A percentile compares a stretch with the other conserved stretches of the same genome.
Evolutionary conservation across 64 coral and sea anemone genomes (phyloP).

Genomic region (Montipora efflorescens): DNA sequence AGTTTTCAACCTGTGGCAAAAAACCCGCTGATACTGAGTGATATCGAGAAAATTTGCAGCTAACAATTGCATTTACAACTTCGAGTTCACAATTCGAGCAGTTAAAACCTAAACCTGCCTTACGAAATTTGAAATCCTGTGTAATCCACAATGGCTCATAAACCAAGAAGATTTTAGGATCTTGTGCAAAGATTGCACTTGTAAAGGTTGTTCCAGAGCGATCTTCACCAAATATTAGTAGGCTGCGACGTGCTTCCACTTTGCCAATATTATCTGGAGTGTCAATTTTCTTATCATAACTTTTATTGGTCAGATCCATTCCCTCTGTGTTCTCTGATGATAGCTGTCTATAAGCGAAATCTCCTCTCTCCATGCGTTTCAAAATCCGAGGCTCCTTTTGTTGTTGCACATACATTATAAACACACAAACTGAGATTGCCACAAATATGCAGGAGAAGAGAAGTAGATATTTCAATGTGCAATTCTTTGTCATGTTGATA

Average conservation of each 20-base stretch:
- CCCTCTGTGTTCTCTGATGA: background rate
- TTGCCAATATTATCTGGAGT: background rate
- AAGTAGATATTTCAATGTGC: background rate
- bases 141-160: conserved; percentile 72
- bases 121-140: background rate
- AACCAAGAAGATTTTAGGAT: conserved; percentile 58
- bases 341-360: too few relatives aligned
- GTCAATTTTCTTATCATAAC: background rate
- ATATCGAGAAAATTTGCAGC: conserved; percentile 46
- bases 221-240: conserved; percentile 63
- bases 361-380: too few relatives aligned
- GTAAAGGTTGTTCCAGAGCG: conserved; percentile 65
- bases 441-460: background rate
- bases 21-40: background rate
- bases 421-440: background rate
- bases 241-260: background rate
- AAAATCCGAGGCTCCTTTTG: background rate
- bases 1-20: background rate
- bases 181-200: conserved; percentile 56
- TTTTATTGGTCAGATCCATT: background rate
- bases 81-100: conserved; percentile 6
- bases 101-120: background rate
- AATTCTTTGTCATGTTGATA: background rate
- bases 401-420: background rate
- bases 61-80: conserved; percentile 22